Base-by-base conservation (phyloP, 2,888 invertebrate species). In the Plebejus melissa region DNA sequence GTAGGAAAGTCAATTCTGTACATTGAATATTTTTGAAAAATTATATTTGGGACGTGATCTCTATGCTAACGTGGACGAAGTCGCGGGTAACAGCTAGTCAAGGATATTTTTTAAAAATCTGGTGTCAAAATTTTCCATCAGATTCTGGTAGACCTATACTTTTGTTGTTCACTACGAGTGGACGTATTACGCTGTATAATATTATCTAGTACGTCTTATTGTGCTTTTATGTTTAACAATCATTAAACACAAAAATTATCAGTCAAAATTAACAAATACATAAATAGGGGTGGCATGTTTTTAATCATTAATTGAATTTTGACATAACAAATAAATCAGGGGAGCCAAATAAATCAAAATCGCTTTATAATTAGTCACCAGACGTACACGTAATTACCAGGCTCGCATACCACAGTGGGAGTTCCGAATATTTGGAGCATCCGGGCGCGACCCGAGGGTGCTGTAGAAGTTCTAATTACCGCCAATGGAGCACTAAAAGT, bases 381-480 rank as follows among this genome's bases (percentile, higher is more conserved):
- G 79, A 79, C 81, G 83, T 83, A 82, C 81, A 79, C 83, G 81
- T 91, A 90, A 89, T 90, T 88, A 90, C 89, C 86, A 87, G 86
- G 86, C 81, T 81, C 79, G 84, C 89, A 90, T 90, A 86, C 85
- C 87, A 78, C 79, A 78, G 80, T 82, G 82, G 82, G 83, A 87
- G 86, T 82, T 85, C 74, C 79, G 80, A 83, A 82, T 83, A 86
- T 84, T 82, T 82, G 78, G 80, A 80, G 85, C 84, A 88, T 88
- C 86, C 86, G 85, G 83, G 72, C 80, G 77, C 81, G 81, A 81
- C 84, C 87, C 86, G 83, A 84, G 86, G 87, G 86, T 84, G 84
- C 84, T 84, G 78, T 78, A 76, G 81, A 72, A 82, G 80, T 79
- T 79, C 83, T 88, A 86, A 87, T 87, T 86, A 85, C 84, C 81